Percentiles rank a stretch among this genome's conserved stretches.
phyloP scores from a whole-genome alignment of 2,888 invertebrate species.

The Ceratothoa steindachneri region DNA sequence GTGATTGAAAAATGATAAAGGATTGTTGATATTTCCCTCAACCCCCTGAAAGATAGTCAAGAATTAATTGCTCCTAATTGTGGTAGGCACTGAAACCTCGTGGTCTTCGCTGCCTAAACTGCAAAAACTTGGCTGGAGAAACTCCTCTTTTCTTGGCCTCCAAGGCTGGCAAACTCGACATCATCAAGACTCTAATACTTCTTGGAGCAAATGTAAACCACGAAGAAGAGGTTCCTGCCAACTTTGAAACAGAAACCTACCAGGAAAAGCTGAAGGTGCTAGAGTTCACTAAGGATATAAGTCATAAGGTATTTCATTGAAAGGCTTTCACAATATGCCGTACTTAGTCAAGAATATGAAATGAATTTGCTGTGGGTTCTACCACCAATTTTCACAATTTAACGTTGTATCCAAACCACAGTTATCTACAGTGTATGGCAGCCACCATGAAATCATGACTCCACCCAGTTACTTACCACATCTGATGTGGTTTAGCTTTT shows the following conservation, averaged over 20 bases:
- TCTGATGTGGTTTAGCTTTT: too few species aligned
- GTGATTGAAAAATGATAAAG: too few species aligned
- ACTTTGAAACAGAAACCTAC: conserved; percentile 24
- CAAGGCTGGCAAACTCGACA: conserved; percentile 29
- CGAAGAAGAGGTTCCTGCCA: conserved; percentile 20
- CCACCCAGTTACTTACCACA: too few species aligned
- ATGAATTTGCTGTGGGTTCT: not conserved
- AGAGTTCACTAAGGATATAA: conserved; percentile 38
- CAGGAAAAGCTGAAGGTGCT: conserved; percentile 36
- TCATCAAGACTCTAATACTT: conserved; percentile 30
- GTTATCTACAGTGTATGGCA: too few species aligned
- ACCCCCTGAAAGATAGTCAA: not conserved
- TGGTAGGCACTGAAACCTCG: conserved; percentile 39
- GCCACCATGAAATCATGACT: too few species aligned
- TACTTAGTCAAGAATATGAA: not conserved
- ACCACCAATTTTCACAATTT: not conserved
- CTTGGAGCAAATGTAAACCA: conserved; percentile 44
- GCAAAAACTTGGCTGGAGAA: conserved; percentile 29
- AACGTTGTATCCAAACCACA: too few species aligned
- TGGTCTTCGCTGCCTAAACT: conserved; percentile 26
- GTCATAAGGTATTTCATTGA: conserved; percentile 46
- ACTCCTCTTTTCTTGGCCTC: conserved; percentile 39
- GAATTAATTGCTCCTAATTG: too few species aligned
- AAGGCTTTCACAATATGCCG: not conserved
- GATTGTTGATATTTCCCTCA: not conserved